These are phyloP conservation scores for Heteromormyrus szaboi DNA, from an alignment of 2,797 vertebrate species.

Conservation along the genomic window DNA sequence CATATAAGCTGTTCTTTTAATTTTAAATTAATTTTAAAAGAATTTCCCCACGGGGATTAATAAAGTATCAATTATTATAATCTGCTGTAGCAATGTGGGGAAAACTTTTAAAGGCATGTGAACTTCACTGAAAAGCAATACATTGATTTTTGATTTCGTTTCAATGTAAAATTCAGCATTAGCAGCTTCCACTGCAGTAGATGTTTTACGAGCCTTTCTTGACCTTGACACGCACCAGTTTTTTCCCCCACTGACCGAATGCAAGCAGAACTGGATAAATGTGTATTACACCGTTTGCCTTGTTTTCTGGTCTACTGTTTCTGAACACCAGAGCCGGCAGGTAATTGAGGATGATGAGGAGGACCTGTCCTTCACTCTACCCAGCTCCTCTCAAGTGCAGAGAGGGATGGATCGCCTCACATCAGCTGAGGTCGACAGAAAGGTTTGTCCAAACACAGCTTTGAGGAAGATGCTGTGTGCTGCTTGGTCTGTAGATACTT, in stretches of 20 bases:
- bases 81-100: neutral
- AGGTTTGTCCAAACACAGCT: conserved; percentile 47
- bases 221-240: neutral
- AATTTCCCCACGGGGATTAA: too few relatives aligned
- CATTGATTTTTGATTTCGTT: neutral
- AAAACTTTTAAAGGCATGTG: neutral
- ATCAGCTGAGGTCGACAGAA: conserved; percentile 59
- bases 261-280: neutral
- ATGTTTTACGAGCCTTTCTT: neutral
- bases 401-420: conserved; percentile 53
- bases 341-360: conserved; percentile 51
- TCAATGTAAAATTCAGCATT: neutral
- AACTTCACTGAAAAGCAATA: neutral
- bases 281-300: neutral
- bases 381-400: conserved; percentile 57
- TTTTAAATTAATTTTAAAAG: too few relatives aligned
- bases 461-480: neutral
- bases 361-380: conserved; percentile 48
- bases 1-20: neutral
- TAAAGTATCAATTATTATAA: neutral
- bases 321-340: conserved; percentile 21
- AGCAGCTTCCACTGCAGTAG: neutral
- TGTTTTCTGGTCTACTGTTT: neutral
- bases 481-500: neutral
- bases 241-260: neutral